Base-by-base conservation (phyloP, 1,140 invertebrate species). In the Proctacanthus coquilletti region DNA sequence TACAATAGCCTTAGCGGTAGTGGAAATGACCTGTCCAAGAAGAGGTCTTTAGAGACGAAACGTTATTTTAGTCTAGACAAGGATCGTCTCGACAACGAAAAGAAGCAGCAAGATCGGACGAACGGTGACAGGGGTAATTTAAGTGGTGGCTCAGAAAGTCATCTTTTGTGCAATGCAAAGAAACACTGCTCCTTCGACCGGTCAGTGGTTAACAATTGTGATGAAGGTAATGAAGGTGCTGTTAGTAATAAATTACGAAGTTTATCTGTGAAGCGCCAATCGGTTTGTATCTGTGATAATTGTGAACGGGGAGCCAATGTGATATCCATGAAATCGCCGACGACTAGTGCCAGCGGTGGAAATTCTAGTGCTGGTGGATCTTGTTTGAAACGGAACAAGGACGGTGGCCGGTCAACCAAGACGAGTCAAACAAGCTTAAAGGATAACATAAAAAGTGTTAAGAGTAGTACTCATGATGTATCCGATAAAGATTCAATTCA, bases 11-110 rank as follows among this genome's bases (percentile, higher is more conserved):
- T 4, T 14, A 34, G 19, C 19, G 33, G 5, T 11, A 17, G 5
- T 11, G 33, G 18, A 14, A 5, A 34, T 17, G 33, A 34, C 3
- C 14, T 6, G 30, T 17, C 11, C 11, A 27, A 25, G 18, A 29
- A 9, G 18, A 3, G 19, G 30, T 17, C n/a, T 27, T 15, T 3
- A 21, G 5, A 38, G 30, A 9, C 23, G 11, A 29, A 25, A 27
- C 36, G 36, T 6, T 38, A 19, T 18, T 38, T 38, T 18, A 38
- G 36, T 27, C 14, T 38, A 27, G 36, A 38, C 21, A 38, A 38
- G 14, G 21, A 38, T 21, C 21, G 25, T 19, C 18, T 11, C 19
- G 36, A 38, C 23, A 38, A 34, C 14, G 18, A 34, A 11, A 34
- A 34, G n/a, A 17, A 34, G 19, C n/a, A n/a, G n/a, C n/a, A n/a